A percentile compares a stretch with the other conserved stretches of the same genome.
These are phyloP conservation scores for Ephydatia muelleri DNA, from an alignment of 37 sponge, comb jelly and placozoan species.

Conservation along the genomic window DNA sequence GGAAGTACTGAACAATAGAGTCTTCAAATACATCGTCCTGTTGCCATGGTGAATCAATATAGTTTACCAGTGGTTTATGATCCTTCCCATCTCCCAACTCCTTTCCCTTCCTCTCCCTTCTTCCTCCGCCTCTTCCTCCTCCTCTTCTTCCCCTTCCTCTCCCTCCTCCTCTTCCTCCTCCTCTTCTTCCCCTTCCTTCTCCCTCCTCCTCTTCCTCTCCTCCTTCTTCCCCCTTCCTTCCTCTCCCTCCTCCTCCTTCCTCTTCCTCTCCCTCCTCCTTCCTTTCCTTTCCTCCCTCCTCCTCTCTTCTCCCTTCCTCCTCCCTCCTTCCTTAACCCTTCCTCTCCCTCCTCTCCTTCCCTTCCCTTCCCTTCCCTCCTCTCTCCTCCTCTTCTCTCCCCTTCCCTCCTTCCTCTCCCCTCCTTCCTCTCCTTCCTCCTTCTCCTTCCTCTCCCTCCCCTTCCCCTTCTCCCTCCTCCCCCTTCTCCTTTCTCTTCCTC, in stretches of 20 bases:
- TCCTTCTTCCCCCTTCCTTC: too few relatives aligned
- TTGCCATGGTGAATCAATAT: not conserved
- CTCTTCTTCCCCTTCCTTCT: too few relatives aligned
- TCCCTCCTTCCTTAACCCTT: not conserved
- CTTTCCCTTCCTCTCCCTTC: not conserved
- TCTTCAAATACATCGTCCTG: slow-evolving; percentile 89
- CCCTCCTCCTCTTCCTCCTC: not conserved
- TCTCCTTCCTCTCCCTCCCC: not conserved
- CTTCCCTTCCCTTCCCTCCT: not conserved
- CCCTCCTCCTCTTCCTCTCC: too few relatives aligned
- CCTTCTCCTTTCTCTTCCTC: not conserved
- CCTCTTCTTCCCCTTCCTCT: slow-evolving; percentile 7
- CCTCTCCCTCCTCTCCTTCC: not conserved
- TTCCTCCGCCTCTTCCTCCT: slow-evolving; percentile 16
- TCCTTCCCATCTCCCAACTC: not conserved
- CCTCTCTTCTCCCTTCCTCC: not conserved
- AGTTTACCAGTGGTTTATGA: too few relatives aligned
- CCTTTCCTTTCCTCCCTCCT: not conserved
- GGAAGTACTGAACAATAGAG: slow-evolving; percentile 75
- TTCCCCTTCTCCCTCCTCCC: not conserved
- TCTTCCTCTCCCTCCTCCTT: not conserved
- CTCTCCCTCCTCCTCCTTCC: too few relatives aligned
- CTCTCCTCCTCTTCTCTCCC: not conserved
- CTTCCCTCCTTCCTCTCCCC: not conserved
- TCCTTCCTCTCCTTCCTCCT: not conserved